These are phyloP conservation scores for Mamestra brassicae DNA, from an alignment of 2,888 invertebrate genomes.

Conservation along the genomic window DNA sequence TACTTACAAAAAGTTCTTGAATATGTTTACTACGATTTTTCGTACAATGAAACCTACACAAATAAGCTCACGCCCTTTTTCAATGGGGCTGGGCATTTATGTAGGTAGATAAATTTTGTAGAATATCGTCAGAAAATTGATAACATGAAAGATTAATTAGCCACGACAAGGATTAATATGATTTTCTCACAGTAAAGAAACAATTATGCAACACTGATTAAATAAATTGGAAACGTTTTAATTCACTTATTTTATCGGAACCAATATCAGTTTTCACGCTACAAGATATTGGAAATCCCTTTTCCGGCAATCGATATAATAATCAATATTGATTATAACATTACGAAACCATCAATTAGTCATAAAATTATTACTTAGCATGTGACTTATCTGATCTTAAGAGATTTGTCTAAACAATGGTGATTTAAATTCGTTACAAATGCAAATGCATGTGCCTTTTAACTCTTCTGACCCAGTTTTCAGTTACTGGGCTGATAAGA, in stretches of 20 bases:
- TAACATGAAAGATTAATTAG: neutral
- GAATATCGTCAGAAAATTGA: neutral
- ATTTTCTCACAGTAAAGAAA: conserved; percentile 3
- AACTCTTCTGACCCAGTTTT: conserved; percentile 82
- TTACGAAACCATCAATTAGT: neutral
- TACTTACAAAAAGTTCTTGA: neutral
- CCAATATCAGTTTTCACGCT: neutral
- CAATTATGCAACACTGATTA: neutral
- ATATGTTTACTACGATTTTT: neutral
- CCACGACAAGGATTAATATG: neutral
- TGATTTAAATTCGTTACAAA: conserved; percentile 58
- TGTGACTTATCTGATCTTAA: conserved; percentile 24
- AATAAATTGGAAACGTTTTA: neutral
- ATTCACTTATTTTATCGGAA: neutral
- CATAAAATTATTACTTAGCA: neutral
- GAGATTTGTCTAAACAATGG: conserved; percentile 17
- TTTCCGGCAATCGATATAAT: conserved; percentile 25
- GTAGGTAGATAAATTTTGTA: neutral
- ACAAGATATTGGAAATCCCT: conserved; percentile 26
- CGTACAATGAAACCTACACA: neutral
- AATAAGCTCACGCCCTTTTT: neutral
- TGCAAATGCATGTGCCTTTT: conserved; percentile 65
- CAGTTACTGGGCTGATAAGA: conserved; percentile 79
- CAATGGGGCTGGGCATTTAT: neutral
- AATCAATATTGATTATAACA: conserved; percentile 9